phyloP scores from a whole-genome alignment of 2,888 invertebrate genomes.

The Meiosimyza platycephala region DNA sequence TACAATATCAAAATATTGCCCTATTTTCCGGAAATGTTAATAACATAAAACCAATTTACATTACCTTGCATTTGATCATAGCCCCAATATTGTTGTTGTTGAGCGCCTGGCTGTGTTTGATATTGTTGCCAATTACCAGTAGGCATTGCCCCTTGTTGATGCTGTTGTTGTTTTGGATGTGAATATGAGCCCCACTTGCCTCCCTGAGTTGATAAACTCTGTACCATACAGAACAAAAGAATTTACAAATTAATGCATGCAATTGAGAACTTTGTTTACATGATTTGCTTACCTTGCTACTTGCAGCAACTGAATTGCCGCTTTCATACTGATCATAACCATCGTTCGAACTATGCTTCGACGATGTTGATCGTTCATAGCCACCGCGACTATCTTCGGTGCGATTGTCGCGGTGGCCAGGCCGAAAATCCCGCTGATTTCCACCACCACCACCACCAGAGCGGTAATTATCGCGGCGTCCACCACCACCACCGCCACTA shows the following conservation, averaged over 20 bases:
- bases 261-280: background rate
- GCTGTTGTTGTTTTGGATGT: constrained; percentile 49
- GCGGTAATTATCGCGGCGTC: constrained; percentile 61
- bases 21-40: no score
- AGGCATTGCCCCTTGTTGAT: constrained; percentile 40
- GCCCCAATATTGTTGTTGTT: constrained; percentile 59
- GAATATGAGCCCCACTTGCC: constrained; percentile 58
- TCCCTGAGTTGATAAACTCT: constrained; percentile 43
- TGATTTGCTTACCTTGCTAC: constrained; percentile 49
- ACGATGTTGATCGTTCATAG: constrained; percentile 65
- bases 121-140: constrained; percentile 54
- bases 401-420: constrained; percentile 68
- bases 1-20: no score
- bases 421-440: constrained; percentile 68
- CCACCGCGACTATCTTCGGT: constrained; percentile 68
- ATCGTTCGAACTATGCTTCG: constrained; percentile 52
- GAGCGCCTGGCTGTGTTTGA: constrained; percentile 31
- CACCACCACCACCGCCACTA: constrained; percentile 52
- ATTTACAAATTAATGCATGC: background rate
- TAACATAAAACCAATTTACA: constrained; percentile 21
- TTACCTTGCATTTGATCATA: constrained; percentile 64
- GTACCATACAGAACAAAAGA: constrained; percentile 21
- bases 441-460: constrained; percentile 53
- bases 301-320: constrained; percentile 43
- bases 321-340: constrained; percentile 57